Evolutionary conservation across 2,888 invertebrate genomes (phyloP).

Genomic region (Hirudinaria manillensis): DNA sequence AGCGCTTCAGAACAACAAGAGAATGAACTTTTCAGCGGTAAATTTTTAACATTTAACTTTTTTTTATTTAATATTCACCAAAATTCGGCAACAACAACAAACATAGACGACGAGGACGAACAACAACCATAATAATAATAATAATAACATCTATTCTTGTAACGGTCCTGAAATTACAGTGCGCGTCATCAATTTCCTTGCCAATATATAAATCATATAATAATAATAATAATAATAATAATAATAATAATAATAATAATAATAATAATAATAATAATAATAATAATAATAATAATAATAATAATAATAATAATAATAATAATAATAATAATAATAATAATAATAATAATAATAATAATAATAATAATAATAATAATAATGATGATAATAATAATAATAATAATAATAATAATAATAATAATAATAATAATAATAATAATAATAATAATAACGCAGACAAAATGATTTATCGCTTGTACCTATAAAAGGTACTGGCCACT

Average conservation of each 20-base stretch:
- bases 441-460: background rate
- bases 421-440: slow-evolving; percentile 18
- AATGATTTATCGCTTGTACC: no score
- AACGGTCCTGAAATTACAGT: slow-evolving; percentile 11
- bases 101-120: background rate
- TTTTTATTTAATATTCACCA: no score
- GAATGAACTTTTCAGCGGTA: no score
- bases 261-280: slow-evolving; percentile 21
- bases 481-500: no score
- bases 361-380: background rate
- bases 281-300: slow-evolving; percentile 14
- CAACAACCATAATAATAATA: slow-evolving; percentile 13
- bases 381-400: background rate
- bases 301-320: slow-evolving; percentile 24
- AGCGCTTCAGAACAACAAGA: no score
- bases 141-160: slow-evolving; percentile 20
- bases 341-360: slow-evolving; percentile 29
- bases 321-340: slow-evolving; percentile 26
- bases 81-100: no score
- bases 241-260: slow-evolving; percentile 18
- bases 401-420: slow-evolving; percentile 2
- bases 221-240: slow-evolving; percentile 19
- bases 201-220: slow-evolving; percentile 7
- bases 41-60: no score
- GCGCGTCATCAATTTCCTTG: slow-evolving; percentile 10